Evolutionary conservation across 2,888 invertebrate species (phyloP).

Genomic region (Alsophila aescularia): DNA sequence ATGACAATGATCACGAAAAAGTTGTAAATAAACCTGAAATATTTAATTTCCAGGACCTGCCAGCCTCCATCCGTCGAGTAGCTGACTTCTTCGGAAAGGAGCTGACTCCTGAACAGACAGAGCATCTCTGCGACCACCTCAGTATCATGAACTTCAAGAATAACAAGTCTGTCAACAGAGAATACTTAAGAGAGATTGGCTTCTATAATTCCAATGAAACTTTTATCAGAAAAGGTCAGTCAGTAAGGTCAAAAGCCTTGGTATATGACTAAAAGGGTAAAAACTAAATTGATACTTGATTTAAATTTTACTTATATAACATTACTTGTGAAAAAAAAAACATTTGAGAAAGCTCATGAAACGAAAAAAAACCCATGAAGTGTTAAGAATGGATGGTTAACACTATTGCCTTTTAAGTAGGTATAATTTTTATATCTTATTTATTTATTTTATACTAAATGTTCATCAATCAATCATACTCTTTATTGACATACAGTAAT

Average conservation of each 20-base stretch:
- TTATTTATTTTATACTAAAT: no score
- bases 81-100: constrained; percentile 82
- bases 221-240: constrained; percentile 41
- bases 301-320: no score
- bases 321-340: no score
- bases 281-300: no score
- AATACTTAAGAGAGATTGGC: constrained; percentile 26
- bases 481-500: no score
- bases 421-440: no score
- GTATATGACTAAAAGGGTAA: no score
- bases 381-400: no score
- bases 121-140: constrained; percentile 86
- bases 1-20: background rate
- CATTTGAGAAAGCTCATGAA: no score
- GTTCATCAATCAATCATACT: no score
- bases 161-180: constrained; percentile 75
- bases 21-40: background rate
- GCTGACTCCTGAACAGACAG: constrained; percentile 41
- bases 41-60: constrained; percentile 41
- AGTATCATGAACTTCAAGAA: constrained; percentile 89
- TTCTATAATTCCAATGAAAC: constrained; percentile 18
- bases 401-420: no score
- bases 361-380: no score
- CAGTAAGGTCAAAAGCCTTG: background rate
- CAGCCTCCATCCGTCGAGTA: constrained; percentile 71